A percentile compares a stretch with the other conserved stretches of the same genome.
Conservation (phyloP, 2,888 invertebrate genomes). For the Archips xylosteana region DNA sequence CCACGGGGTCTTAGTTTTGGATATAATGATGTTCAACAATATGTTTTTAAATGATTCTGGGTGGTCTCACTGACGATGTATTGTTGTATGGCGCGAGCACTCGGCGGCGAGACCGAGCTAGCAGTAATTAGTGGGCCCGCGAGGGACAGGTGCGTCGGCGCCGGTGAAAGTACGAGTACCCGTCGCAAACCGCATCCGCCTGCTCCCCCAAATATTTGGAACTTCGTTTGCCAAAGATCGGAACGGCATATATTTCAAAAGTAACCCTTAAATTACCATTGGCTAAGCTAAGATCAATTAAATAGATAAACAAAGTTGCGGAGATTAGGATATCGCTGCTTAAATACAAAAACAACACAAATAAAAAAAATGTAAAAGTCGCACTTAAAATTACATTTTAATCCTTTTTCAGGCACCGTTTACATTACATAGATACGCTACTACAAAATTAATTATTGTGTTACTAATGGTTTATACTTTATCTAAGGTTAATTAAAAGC, state of each 20-base stretch:
- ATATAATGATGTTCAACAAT: not conserved
- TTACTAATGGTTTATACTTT: too few relatives aligned
- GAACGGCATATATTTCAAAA: not conserved
- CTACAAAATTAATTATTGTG: too few relatives aligned
- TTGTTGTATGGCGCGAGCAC: not conserved
- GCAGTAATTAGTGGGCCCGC: slow-evolving; percentile 41
- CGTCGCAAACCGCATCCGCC: slow-evolving; percentile 69
- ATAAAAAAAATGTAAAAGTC: too few relatives aligned
- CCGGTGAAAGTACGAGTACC: slow-evolving; percentile 70
- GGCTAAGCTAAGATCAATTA: too few relatives aligned
- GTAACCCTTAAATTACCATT: not conserved
- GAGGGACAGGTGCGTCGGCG: slow-evolving; percentile 59
- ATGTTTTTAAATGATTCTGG: not conserved
- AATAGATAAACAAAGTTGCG: too few relatives aligned
- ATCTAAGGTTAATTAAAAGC: too few relatives aligned
- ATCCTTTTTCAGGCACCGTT: too few relatives aligned
- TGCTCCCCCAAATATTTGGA: slow-evolving; percentile 54
- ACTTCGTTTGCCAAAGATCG: slow-evolving; percentile 24
- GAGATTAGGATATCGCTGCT: too few relatives aligned
- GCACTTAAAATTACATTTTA: too few relatives aligned
- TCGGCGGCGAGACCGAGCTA: slow-evolving; percentile 16
- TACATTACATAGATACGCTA: too few relatives aligned
- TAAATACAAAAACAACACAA: too few relatives aligned
- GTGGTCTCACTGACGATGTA: not conserved
- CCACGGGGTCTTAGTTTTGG: not conserved